A percentile compares a stretch with the other conserved stretches of the same genome.
Evolutionary conservation across 1,140 invertebrate genomes (phyloP).

Genomic region (Heterodera carotae): DNA sequence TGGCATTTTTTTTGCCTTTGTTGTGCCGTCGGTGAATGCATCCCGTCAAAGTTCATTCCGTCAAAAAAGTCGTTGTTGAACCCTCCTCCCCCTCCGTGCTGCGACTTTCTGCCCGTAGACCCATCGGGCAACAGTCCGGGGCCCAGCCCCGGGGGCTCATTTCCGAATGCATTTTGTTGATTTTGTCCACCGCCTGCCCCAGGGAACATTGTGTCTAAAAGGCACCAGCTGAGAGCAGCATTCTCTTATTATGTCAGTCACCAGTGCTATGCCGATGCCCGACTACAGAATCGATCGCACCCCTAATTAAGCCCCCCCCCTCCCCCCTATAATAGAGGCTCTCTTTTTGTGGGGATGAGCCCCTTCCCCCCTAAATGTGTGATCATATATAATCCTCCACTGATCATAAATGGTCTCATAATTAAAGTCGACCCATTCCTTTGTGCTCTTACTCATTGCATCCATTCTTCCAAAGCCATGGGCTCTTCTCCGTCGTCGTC

Average conservation of each 20-base stretch:
- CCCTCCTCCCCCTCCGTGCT: neutral
- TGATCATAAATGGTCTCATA: too few relatives aligned
- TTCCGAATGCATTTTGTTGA: neutral
- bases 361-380: too few relatives aligned
- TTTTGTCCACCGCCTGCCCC: neutral
- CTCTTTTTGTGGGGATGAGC: too few relatives aligned
- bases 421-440: too few relatives aligned
- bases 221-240: too few relatives aligned
- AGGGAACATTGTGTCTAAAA: neutral
- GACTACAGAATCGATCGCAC: too few relatives aligned
- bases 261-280: too few relatives aligned
- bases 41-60: constrained; percentile 3
- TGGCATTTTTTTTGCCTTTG: neutral
- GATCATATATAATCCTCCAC: too few relatives aligned
- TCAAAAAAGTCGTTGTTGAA: constrained; percentile 9
- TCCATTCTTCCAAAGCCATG: neutral
- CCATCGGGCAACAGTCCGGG: constrained; percentile 19
- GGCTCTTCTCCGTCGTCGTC: neutral
- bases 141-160: constrained; percentile 6
- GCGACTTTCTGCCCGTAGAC: constrained; percentile 5
- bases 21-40: neutral
- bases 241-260: neutral
- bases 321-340: too few relatives aligned
- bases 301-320: too few relatives aligned
- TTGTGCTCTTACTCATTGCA: neutral